Percentiles rank a stretch among this genome's conserved stretches.
Conservation (phyloP, 2,888 invertebrate genomes). For the Pyrochroa serraticornis region DNA sequence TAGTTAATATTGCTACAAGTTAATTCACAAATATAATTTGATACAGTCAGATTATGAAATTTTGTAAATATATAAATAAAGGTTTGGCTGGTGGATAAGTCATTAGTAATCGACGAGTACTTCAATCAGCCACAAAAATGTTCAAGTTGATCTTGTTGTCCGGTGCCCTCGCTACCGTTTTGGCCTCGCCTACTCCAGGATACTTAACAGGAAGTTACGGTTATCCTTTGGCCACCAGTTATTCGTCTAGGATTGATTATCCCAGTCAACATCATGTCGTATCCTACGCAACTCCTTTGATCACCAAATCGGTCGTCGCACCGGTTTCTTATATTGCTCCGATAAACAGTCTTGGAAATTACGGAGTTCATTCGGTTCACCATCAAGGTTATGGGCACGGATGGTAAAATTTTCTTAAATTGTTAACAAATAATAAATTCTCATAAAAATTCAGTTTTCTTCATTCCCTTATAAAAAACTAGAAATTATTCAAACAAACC, state of each 20-base stretch:
- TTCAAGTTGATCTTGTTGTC: not conserved
- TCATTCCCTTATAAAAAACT: too few species aligned
- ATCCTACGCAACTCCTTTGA: conserved; percentile 33
- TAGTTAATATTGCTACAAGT: too few species aligned
- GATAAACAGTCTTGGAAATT: conserved; percentile 11
- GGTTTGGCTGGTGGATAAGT: too few species aligned
- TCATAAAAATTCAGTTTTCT: too few species aligned
- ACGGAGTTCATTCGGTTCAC: conserved; percentile 19
- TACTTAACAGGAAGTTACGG: not conserved
- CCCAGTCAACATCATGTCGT: not conserved
- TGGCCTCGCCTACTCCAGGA: not conserved
- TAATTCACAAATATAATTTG: too few species aligned
- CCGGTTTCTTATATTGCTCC: conserved; percentile 32
- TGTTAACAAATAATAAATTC: too few species aligned
- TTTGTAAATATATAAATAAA: too few species aligned
- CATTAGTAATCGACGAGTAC: too few species aligned
- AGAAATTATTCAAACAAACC: too few species aligned
- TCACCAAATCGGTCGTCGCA: conserved; percentile 37
- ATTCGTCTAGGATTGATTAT: not conserved
- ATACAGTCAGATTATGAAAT: too few species aligned
- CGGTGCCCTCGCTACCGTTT: conserved; percentile 8
- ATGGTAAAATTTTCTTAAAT: not conserved
- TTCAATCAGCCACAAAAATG: too few species aligned
- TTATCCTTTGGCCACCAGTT: not conserved
- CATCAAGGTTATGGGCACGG: conserved; percentile 24